phyloP scores from a whole-genome alignment of 2,113 vertebrate species.

The Tragelaphus scriptus region DNA sequence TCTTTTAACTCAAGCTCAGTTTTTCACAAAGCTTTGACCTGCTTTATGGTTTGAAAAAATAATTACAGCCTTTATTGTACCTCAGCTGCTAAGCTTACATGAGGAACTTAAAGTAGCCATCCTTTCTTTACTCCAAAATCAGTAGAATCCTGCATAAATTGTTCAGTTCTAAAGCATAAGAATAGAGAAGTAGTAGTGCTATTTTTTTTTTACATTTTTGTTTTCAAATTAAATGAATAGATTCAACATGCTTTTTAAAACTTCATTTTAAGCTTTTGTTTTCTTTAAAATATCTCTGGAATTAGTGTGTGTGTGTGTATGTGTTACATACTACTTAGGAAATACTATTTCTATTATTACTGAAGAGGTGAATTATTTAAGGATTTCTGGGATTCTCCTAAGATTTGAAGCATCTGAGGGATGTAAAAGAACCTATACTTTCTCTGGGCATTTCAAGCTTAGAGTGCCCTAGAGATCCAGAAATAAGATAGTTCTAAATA shows the following conservation, averaged over 20 bases:
- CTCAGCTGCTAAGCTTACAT: background rate
- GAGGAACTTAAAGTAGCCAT: background rate
- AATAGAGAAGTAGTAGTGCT: background rate
- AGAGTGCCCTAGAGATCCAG: background rate
- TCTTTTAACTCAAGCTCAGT: conserved; percentile 25
- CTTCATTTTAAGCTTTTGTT: conserved; percentile 10
- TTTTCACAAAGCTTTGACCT: background rate
- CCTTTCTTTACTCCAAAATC: background rate
- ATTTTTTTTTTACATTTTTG: background rate
- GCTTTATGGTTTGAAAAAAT: conserved; percentile 35
- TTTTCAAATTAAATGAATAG: background rate
- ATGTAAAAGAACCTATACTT: background rate
- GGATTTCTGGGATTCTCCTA: background rate
- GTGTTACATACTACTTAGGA: background rate
- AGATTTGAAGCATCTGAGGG: background rate
- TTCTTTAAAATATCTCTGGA: conserved; percentile 2
- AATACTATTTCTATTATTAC: conserved; percentile 3
- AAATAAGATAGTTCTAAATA: conserved; percentile 31
- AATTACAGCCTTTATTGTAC: background rate
- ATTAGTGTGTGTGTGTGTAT: background rate
- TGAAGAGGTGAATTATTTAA: conserved; percentile 5
- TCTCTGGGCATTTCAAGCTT: conserved; percentile 19
- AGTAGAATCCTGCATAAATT: background rate
- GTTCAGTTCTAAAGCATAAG: background rate
- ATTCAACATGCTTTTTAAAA: conserved; percentile 16